Base-by-base conservation (phyloP, 1,140 invertebrate genomes). In the Conus betulinus region DNA sequence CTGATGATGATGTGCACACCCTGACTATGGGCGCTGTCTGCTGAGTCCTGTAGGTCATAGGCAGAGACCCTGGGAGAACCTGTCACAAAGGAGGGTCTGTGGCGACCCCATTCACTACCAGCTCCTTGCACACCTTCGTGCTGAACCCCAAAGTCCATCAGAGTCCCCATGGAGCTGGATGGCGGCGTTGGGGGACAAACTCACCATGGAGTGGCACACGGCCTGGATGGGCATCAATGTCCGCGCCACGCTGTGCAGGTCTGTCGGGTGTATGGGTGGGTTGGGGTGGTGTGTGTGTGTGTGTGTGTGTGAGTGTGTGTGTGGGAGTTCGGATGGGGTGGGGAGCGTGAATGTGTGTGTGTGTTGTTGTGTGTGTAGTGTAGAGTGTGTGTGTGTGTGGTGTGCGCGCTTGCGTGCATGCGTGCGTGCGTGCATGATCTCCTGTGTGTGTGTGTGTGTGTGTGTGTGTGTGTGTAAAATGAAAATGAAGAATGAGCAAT, bases 201-300 rank as follows among this genome's bases (percentile, higher is more conserved):
- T 95, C 15, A 96, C 95, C 4, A 90, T 95, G 88, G 95, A 96
- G 89, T 96, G 95, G 95, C 93, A 93, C 52, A 96, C 91, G 95
- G 95, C 15, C 91, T 96, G n/a, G 5, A 95, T 96, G 95, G 95
- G 93, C 0, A 83, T 94, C 15, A 95, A 93, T 8, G 93, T 95
- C 63, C 91, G 95, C 86, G 89, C n/a, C n/a, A 91, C 52, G 93
- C 93, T 90, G 95, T 95, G n/a, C 90, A 93, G 90, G 95, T 95
- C 91, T 74, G 25, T 74, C n/a, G 39, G 0, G 39, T 39, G 39
- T 39, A 3, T 39, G 39, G 0, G 39, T 39, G 39, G 0, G 39
- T 39, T 7, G n/a, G 55, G 55, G 57, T 60, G n/a, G 57, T 8
- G 39, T 39, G 39, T 39, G 39, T 39, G 39, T 39, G 39, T 39